phyloP scores from a whole-genome alignment of 2,113 vertebrate genomes.

The Toxostoma redivivum region DNA sequence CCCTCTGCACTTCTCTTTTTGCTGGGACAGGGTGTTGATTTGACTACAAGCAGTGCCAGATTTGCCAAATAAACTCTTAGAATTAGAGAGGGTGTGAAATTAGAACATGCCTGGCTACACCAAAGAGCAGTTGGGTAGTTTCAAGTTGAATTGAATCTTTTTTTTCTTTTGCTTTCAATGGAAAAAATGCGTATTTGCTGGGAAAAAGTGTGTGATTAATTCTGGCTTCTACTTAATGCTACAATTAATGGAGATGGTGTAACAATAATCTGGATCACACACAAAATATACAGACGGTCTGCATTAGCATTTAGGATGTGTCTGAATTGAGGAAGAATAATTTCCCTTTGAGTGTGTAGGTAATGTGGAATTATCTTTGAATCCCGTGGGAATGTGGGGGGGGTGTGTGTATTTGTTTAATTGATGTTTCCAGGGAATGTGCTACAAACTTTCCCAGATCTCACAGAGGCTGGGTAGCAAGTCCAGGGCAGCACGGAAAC shows the following conservation, averaged over 20 bases:
- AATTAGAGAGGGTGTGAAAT: background rate
- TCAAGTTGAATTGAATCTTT: background rate
- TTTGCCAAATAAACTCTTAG: background rate
- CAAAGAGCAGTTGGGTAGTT: background rate
- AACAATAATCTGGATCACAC: background rate
- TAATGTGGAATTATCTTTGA: background rate
- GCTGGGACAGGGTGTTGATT: background rate
- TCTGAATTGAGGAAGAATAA: background rate
- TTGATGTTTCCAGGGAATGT: fast-evolving
- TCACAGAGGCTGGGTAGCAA: fast-evolving
- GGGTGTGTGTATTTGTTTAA: background rate
- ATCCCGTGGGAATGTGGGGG: background rate
- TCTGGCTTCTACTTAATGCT: background rate
- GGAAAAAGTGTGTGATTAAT: background rate
- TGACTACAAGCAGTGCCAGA: background rate
- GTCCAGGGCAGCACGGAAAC: fast-evolving
- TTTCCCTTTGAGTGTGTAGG: background rate
- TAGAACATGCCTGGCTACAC: fast-evolving
- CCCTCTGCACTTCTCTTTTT: background rate
- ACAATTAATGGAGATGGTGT: fast-evolving
- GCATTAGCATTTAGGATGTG: fast-evolving
- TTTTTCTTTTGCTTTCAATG: background rate
- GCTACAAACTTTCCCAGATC: background rate
- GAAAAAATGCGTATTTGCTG: background rate
- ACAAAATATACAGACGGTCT: background rate